Base-by-base conservation (phyloP, 2,113 vertebrate genomes). In the Syngnathus scovelli region DNA sequence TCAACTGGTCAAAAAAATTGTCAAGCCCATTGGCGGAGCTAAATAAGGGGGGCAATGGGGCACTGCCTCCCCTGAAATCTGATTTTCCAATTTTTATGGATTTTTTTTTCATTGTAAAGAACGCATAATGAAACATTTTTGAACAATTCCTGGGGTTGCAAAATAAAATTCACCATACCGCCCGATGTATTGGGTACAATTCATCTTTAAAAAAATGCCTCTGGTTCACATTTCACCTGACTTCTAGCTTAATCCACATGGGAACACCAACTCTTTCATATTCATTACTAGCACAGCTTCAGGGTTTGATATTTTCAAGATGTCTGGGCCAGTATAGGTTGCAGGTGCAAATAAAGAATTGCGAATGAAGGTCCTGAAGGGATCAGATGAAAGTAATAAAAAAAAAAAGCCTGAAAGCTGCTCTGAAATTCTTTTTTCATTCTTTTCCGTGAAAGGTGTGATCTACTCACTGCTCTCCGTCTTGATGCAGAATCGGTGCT, bases 401-500 rank as follows among this genome's bases (percentile, higher is more conserved):
- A 23, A 55, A 55, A 61, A 61, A 61, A 39, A 4, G 4, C 1
- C 55, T 9, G 55, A 36, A 21, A 21, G n/a, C 49, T 52, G 10
- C 41, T 66, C 54, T 37, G 12, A 36, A 18, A 7, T 43, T 38
- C 4, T 36, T 37, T 59, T 38, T 21, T 15, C 12, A 12, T 60
- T n/a, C 37, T 23, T 43, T 23, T 44, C 12, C 23, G 6, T 23
- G 10, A 2, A 7, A 62, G 39, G 7, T 49, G 33, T 60, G 18
- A 7, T 66, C 46, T 66, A 93, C 94, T 94, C 84, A 96, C 94
- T 93, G n/a, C 94, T 96, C 82, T 94, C 94, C 1, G 93, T 95
- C 84, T 93, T 94, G 82, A 95, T 94, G 89, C 94, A 96, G 90
- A 96, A 96, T 1, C 94, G 90, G 72, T 96, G 95, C 73, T 93